phyloP scores from a whole-genome alignment of 2,888 invertebrate genomes.

The Sphinx pinastri region DNA sequence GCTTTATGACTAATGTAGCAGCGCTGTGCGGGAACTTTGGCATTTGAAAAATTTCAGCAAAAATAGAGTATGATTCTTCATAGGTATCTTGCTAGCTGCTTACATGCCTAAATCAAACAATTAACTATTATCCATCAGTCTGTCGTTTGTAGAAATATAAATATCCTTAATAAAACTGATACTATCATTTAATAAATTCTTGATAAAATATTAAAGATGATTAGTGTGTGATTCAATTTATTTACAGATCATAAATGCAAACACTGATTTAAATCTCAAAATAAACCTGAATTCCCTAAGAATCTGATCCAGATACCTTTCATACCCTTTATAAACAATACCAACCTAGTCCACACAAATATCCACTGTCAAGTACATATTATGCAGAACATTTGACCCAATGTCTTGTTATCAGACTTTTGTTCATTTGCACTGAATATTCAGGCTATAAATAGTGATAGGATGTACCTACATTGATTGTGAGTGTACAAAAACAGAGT shows the following conservation, averaged over 20 bases:
- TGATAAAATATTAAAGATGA: background rate
- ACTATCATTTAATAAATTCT: background rate
- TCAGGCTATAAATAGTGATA: background rate
- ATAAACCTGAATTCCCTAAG: no score
- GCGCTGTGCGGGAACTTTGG: constrained; percentile 39
- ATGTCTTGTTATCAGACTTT: background rate
- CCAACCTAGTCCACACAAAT: no score
- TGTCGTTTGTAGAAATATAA: background rate
- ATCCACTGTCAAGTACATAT: no score
- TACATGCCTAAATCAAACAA: background rate
- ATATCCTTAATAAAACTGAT: background rate
- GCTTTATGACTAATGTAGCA: constrained; percentile 28
- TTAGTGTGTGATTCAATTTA: background rate
- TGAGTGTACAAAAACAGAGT: background rate
- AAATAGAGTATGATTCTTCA: background rate
- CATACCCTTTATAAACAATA: background rate
- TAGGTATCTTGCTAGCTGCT: background rate
- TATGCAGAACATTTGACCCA: background rate
- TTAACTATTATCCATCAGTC: background rate
- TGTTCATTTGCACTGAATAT: background rate
- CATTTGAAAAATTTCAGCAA: constrained; percentile 30
- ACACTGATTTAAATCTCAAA: no score
- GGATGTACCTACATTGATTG: background rate
- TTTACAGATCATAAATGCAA: no score
- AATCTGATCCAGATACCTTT: no score